Evolutionary conservation across 2,888 invertebrate species (phyloP).

Genomic region (Melanotus villosus): DNA sequence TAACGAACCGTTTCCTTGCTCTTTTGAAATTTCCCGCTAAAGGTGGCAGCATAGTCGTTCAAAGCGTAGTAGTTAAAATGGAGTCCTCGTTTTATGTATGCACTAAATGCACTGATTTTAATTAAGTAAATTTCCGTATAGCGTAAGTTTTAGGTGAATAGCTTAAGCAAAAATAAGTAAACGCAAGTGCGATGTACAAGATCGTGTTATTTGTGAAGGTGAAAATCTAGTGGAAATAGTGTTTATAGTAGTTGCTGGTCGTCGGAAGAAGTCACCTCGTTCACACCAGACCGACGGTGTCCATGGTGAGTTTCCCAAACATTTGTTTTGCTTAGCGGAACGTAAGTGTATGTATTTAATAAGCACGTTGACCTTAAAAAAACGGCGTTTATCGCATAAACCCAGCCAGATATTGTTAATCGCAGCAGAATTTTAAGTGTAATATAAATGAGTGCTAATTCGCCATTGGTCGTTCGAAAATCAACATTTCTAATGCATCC

Average conservation of each 20-base stretch:
- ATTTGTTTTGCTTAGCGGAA: constrained; percentile 56
- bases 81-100: constrained; percentile 67
- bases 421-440: neutral
- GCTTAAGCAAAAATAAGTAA: constrained; percentile 51
- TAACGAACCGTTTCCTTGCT: no score
- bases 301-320: constrained; percentile 66
- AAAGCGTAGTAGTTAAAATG: constrained; percentile 69
- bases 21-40: constrained; percentile 40
- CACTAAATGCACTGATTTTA: constrained; percentile 67
- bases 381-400: neutral
- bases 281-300: constrained; percentile 64
- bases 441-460: constrained; percentile 51
- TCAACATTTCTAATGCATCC: constrained; percentile 68
- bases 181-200: constrained; percentile 50
- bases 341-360: constrained; percentile 16
- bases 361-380: constrained; percentile 11
- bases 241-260: constrained; percentile 49
- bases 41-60: constrained; percentile 61
- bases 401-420: neutral
- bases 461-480: constrained; percentile 66
- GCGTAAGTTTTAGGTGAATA: constrained; percentile 44
- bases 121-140: constrained; percentile 58
- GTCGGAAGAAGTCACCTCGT: constrained; percentile 56
- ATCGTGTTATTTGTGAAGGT: constrained; percentile 47
- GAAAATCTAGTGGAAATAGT: constrained; percentile 49